Percentiles rank a stretch among this genome's conserved stretches.
phyloP scores from a whole-genome alignment of 1,140 invertebrate genomes.

The Drosophila hydei region DNA sequence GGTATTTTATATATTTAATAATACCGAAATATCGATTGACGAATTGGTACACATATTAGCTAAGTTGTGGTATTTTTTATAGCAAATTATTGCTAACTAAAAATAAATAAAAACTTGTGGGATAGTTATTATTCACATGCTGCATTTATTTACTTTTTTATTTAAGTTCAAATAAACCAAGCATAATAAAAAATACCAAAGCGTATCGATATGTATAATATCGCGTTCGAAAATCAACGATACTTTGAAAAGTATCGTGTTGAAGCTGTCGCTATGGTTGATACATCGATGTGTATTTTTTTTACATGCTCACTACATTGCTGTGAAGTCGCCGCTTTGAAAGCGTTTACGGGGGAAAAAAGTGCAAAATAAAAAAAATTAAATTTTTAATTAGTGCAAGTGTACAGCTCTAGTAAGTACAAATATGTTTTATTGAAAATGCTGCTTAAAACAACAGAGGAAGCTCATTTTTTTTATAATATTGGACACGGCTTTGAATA shows the following conservation, averaged over 20 bases:
- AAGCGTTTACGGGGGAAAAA: conserved; percentile 22
- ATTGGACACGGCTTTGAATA: conserved; percentile 10
- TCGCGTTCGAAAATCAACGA: conserved; percentile 13
- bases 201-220: conserved; percentile 8
- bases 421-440: conserved; percentile 3
- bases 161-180: neutral
- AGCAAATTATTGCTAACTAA: no score
- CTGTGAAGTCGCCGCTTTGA: conserved; percentile 45
- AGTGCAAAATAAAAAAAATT: conserved; percentile 28
- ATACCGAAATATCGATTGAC: neutral
- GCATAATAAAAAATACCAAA: neutral
- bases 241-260: conserved; percentile 7
- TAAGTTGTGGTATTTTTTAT: conserved; percentile 9
- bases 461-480: neutral
- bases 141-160: no score
- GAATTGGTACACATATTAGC: no score
- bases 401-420: conserved; percentile 34
- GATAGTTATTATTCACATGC: no score
- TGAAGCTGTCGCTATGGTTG: neutral
- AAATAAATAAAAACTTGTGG: no score
- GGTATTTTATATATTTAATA: neutral
- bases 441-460: neutral
- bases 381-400: conserved; percentile 22
- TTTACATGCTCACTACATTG: conserved; percentile 34
- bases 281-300: conserved; percentile 23